Evolutionary conservation across 2,888 invertebrate species (phyloP).

Genomic region (Thecophora atra): DNA sequence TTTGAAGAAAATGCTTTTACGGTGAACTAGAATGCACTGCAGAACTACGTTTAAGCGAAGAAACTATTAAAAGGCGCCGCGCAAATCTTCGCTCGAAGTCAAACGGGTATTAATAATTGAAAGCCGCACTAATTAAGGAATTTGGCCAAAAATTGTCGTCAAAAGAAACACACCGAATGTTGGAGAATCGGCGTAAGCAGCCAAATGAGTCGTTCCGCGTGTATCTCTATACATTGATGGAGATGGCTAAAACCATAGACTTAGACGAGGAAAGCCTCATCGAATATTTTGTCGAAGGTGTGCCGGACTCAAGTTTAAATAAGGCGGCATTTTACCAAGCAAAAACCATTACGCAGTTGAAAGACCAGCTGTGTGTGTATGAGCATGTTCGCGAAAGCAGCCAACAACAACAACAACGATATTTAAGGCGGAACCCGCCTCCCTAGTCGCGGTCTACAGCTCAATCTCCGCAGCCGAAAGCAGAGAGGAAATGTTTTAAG

Average conservation of each 20-base stretch:
- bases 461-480: not conserved
- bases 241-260: slow-evolving; percentile 26
- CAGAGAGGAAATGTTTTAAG: slow-evolving; percentile 12
- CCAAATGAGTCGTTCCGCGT: slow-evolving; percentile 11
- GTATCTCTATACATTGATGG: slow-evolving; percentile 26
- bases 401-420: slow-evolving; percentile 15
- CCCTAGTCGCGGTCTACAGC: slow-evolving; percentile 28
- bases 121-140: slow-evolving; percentile 6
- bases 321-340: slow-evolving; percentile 38
- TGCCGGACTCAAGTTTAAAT: slow-evolving; percentile 35
- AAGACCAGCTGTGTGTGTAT: slow-evolving; percentile 39
- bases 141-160: slow-evolving; percentile 15
- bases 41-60: slow-evolving; percentile 8
- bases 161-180: slow-evolving; percentile 15
- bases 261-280: slow-evolving; percentile 40
- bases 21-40: slow-evolving; percentile 1
- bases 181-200: slow-evolving; percentile 23
- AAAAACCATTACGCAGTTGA: slow-evolving; percentile 33
- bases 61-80: slow-evolving; percentile 10
- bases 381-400: slow-evolving; percentile 31
- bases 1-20: slow-evolving; percentile 4
- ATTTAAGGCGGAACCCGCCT: slow-evolving; percentile 15
- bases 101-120: slow-evolving; percentile 16
- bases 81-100: slow-evolving; percentile 5
- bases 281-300: slow-evolving; percentile 41